These are phyloP conservation scores for Galleria mellonella DNA, from an alignment of 1,140 invertebrate species.

Conservation along the genomic window DNA sequence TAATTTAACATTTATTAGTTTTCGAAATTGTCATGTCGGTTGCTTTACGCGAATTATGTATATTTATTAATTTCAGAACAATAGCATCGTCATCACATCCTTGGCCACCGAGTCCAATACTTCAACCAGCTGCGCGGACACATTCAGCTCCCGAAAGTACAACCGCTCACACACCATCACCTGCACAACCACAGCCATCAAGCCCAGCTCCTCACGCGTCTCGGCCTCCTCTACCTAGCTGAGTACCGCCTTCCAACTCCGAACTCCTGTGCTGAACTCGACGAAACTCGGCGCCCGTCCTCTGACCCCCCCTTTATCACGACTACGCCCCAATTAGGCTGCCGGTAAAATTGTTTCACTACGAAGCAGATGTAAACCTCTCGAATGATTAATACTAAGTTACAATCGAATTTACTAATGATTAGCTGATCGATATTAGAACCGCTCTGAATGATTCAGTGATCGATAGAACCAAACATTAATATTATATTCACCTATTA, in stretches of 20 bases:
- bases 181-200: slow-evolving; percentile 36
- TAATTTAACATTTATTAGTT: too few species aligned
- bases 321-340: slow-evolving; percentile 40
- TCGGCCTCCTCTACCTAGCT: slow-evolving; percentile 69
- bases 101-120: slow-evolving; percentile 83
- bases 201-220: slow-evolving; percentile 54
- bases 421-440: slow-evolving; percentile 8
- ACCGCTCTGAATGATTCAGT: background rate
- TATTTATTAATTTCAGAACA: slow-evolving; percentile 67
- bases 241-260: slow-evolving; percentile 73
- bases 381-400: slow-evolving; percentile 1
- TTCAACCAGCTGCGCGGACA: slow-evolving; percentile 81
- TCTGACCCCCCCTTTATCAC: slow-evolving; percentile 44
- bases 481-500: too few species aligned
- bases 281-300: slow-evolving; percentile 69
- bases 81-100: slow-evolving; percentile 77
- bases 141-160: slow-evolving; percentile 83
- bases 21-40: too few species aligned
- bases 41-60: too few species aligned
- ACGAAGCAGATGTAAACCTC: background rate
- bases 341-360: slow-evolving; percentile 53
- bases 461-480: too few species aligned
- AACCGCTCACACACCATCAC: slow-evolving; percentile 63
- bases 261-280: slow-evolving; percentile 74
- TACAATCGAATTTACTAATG: slow-evolving; percentile 6